Evolutionary conservation across 1,140 invertebrate species (phyloP).

Genomic region (Macrobrachium rosenbergii): DNA sequence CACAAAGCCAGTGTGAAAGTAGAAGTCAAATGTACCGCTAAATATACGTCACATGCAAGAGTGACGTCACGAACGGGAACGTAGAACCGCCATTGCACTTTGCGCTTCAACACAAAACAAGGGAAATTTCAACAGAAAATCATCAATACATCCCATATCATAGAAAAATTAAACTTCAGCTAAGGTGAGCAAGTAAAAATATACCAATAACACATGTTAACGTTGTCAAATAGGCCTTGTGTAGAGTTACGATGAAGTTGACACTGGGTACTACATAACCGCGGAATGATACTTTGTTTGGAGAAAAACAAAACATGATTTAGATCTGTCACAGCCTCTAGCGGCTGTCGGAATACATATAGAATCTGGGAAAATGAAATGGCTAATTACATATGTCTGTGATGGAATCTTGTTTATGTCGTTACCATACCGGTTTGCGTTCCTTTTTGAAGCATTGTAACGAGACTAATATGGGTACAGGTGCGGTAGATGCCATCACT

Average conservation of each 20-base stretch:
- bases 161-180: background rate
- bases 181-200: conserved; percentile 37
- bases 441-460: too few species aligned
- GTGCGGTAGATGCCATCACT: too few species aligned
- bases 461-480: too few species aligned
- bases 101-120: conserved; percentile 44
- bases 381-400: too few species aligned
- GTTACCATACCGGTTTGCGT: too few species aligned
- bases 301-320: conserved; percentile 29
- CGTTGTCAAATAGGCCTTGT: background rate
- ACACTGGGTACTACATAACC: conserved; percentile 51
- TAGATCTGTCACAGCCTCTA: too few species aligned
- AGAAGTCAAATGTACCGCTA: too few species aligned
- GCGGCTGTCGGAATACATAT: too few species aligned
- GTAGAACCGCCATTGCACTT: conserved; percentile 49
- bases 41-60: too few species aligned
- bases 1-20: too few species aligned
- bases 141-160: conserved; percentile 4
- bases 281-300: conserved; percentile 50
- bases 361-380: too few species aligned
- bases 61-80: conserved; percentile 36
- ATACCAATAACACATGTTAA: background rate
- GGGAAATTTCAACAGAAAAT: conserved; percentile 16
- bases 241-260: background rate
- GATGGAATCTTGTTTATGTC: too few species aligned